Percentiles rank a stretch among this genome's conserved stretches.
Evolutionary conservation across 2,797 vertebrate species (phyloP).

Genomic region (Sebastes variabilis): DNA sequence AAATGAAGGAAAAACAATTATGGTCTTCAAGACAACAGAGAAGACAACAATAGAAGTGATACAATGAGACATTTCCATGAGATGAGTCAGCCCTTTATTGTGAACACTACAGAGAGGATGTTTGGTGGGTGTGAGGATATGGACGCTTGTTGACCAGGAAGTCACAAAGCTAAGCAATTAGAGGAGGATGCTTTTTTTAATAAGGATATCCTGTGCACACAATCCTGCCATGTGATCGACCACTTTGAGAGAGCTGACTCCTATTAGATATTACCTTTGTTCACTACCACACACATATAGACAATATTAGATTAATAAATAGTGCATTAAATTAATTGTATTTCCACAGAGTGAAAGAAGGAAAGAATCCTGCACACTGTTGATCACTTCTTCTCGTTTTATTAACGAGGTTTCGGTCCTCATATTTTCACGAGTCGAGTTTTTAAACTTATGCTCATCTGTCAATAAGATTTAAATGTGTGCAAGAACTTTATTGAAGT

Average conservation of each 20-base stretch:
- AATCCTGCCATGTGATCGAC: constrained; percentile 56
- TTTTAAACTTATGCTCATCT: background rate
- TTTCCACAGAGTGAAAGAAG: background rate
- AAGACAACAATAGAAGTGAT: constrained; percentile 5
- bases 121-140: constrained; percentile 65
- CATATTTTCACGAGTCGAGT: background rate
- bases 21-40: background rate
- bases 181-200: constrained; percentile 53
- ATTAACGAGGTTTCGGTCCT: background rate
- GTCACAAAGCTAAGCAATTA: constrained; percentile 66
- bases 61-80: constrained; percentile 34
- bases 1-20: background rate
- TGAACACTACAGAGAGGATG: constrained; percentile 56
- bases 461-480: background rate
- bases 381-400: background rate
- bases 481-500: background rate
- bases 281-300: background rate
- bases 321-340: background rate
- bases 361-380: background rate
- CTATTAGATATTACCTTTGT: background rate
- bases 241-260: constrained; percentile 1
- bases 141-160: constrained; percentile 67
- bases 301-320: background rate
- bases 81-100: constrained; percentile 41
- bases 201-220: constrained; percentile 74